These are phyloP conservation scores for Agrotis clavis DNA, from an alignment of 2,888 invertebrate species.

Conservation along the genomic window DNA sequence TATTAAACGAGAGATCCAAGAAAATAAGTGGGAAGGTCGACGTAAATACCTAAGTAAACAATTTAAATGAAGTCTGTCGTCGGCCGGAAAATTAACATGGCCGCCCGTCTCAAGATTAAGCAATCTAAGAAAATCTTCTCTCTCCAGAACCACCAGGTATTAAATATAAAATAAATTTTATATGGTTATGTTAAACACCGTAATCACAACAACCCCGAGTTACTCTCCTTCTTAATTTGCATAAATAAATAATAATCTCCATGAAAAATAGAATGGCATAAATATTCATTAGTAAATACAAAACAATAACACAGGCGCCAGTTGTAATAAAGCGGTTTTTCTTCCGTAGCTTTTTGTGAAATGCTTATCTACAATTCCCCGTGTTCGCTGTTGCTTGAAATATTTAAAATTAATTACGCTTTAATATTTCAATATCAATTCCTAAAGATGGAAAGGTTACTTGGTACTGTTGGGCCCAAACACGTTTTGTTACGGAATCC, in stretches of 20 bases:
- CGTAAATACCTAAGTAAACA: constrained; percentile 57
- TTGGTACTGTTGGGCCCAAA: not conserved
- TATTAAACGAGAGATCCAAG: constrained; percentile 16
- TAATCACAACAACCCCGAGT: constrained; percentile 52
- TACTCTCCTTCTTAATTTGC: constrained; percentile 50
- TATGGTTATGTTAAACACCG: constrained; percentile 11
- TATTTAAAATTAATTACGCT: constrained; percentile 15
- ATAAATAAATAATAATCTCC: constrained; percentile 66
- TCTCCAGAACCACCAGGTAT: constrained; percentile 57
- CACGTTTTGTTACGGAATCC: constrained; percentile 3
- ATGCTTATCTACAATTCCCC: constrained; percentile 22
- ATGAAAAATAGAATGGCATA: constrained; percentile 63
- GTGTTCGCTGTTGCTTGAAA: constrained; percentile 21
- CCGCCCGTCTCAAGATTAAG: constrained; percentile 64
- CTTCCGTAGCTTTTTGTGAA: constrained; percentile 25
- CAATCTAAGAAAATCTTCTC: constrained; percentile 66
- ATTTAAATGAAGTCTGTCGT: constrained; percentile 66
- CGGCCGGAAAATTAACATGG: constrained; percentile 65
- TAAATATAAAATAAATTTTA: constrained; percentile 57
- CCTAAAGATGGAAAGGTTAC: not conserved
- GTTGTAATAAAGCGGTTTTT: constrained; percentile 38
- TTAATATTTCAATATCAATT: not conserved
- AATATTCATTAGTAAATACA: constrained; percentile 55
- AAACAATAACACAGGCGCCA: constrained; percentile 49
- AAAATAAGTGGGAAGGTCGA: constrained; percentile 35